Evolutionary conservation across 1,140 invertebrate species (phyloP).

Genomic region (Diabrotica undecimpunctata): DNA sequence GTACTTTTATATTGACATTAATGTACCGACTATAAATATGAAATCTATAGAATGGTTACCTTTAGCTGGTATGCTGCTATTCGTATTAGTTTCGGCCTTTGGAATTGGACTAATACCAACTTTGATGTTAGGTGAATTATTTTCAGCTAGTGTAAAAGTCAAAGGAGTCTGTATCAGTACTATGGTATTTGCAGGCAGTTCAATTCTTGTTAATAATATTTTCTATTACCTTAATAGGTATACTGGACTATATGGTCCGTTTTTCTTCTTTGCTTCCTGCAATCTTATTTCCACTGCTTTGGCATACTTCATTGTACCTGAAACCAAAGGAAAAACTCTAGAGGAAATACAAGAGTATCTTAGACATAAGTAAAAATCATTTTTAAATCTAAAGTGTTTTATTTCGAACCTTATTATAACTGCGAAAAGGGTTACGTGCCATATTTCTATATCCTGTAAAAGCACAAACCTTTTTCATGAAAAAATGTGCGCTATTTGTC

Average conservation of each 20-base stretch:
- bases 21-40: constrained; percentile 10
- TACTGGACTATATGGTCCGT: constrained; percentile 67
- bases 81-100: constrained; percentile 27
- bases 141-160: constrained; percentile 41
- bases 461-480: no score
- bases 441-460: no score
- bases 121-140: constrained; percentile 39
- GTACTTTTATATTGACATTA: not conserved
- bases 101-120: constrained; percentile 36
- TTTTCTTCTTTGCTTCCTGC: constrained; percentile 75
- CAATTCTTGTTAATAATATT: constrained; percentile 43
- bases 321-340: constrained; percentile 82
- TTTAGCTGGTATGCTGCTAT: constrained; percentile 33
- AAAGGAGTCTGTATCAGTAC: constrained; percentile 33
- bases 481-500: no score
- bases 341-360: constrained; percentile 49
- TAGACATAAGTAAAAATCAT: not conserved
- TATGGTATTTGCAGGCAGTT: constrained; percentile 28
- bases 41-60: constrained; percentile 36
- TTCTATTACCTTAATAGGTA: constrained; percentile 43
- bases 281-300: constrained; percentile 71
- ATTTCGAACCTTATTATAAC: no score
- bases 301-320: constrained; percentile 76
- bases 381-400: no score
- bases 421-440: no score